Percentiles rank a stretch among this genome's conserved stretches.
phyloP scores from a whole-genome alignment of 2,888 invertebrate species.

The Eurytoma californica region DNA sequence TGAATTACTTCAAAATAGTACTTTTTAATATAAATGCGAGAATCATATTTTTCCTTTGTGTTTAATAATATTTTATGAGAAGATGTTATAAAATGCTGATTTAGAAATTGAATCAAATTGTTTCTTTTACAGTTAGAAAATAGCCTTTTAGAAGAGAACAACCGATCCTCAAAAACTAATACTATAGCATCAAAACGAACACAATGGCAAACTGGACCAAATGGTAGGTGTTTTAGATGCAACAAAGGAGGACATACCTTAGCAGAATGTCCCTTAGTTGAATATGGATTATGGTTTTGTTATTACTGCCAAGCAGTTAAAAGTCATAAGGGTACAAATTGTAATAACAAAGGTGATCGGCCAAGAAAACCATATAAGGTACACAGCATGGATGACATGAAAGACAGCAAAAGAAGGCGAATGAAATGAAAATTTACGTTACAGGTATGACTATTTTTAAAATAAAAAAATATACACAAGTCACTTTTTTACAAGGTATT shows the following conservation, averaged over 20 bases:
- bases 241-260: background rate
- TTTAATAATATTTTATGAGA: too few relatives aligned
- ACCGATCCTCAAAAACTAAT: background rate
- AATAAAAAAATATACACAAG: too few relatives aligned
- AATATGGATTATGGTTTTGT: conserved; percentile 20
- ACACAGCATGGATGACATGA: too few relatives aligned
- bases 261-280: conserved; percentile 9
- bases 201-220: conserved; percentile 6
- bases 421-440: too few relatives aligned
- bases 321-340: conserved; percentile 14
- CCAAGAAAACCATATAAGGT: background rate
- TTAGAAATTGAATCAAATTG: too few relatives aligned
- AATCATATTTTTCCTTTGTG: too few relatives aligned
- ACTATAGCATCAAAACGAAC: background rate
- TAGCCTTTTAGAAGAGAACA: background rate
- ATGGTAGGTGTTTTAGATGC: conserved; percentile 11
- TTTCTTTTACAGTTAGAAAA: background rate
- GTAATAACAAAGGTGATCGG: background rate
- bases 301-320: conserved; percentile 17
- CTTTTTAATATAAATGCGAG: too few relatives aligned
- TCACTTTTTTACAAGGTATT: too few relatives aligned
- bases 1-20: too few relatives aligned
- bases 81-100: too few relatives aligned
- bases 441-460: too few relatives aligned
- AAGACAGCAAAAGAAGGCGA: too few relatives aligned